Evolutionary conservation across 92 coral and sea anemone genomes (phyloP), one percentile per base, ranked within the genome.

Genomic region (Porites cylindrica): DNA sequence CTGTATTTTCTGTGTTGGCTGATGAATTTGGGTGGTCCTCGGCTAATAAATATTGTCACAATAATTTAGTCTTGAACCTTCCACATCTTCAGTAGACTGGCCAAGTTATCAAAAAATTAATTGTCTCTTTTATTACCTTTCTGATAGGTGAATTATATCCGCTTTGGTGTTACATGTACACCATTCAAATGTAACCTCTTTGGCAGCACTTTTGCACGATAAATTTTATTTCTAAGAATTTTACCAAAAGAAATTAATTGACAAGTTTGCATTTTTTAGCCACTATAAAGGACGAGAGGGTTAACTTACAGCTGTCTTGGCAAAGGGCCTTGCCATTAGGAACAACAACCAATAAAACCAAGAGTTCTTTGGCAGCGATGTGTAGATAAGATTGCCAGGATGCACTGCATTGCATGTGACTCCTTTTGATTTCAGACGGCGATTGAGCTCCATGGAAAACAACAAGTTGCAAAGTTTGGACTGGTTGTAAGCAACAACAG

Each of bases 401-500:
- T 97, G 98, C 9, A 95, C 96, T 10, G 99, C 98, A 84, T 93
- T 93, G 51, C 96, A 85, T 7, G 98, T 95, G n/a, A 97, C 98
- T 16, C 99, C 97, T 29, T 89, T 80, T 72, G 95, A 69, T 58
- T 88, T 90, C 2, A 95, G 85, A 13, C 98, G 94, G 14, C 97
- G 93, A 77, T 95, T 95, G 17, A 97, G 88, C 59, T 97, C 99
- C 98, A 93, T 93, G 17, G 99, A 91, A 11, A 97, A 93, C 74
- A 97, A 76, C 50, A 97, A 75, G 88, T 92, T 89, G 61, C 99
- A 95, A 29, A 97, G 93, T 75, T 97, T 97, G 78, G 99, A 97
- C 75, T 95, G 99, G 79, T 97, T 97, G 56, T 95, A 97, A 6
- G 99, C 99, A 13, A 95, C 90, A 24, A 97, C 92, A 1, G 99